Base-by-base conservation (phyloP, 2,888 invertebrate species). In the Machimus atricapillus region DNA sequence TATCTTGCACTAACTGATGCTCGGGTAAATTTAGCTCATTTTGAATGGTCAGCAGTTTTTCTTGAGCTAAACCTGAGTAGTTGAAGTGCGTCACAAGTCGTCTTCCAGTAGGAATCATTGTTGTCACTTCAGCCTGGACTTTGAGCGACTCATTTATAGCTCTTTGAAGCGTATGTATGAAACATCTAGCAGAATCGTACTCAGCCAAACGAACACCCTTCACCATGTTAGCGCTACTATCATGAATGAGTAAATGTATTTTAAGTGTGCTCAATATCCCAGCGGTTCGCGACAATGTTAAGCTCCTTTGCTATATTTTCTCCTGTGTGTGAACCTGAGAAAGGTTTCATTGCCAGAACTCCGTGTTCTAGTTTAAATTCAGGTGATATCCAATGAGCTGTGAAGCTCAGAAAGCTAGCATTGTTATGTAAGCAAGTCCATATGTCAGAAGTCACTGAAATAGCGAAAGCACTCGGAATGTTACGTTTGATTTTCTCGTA, bases 41-140 rank as follows among this genome's bases (percentile, higher is more conserved):
- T 87, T 88, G 89, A 87, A 89, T 89, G 6, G 46, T 34, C 37
- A 73, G 56, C 46, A 89, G 82, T 86, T 90, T 89, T 87, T 89
- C 88, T 88, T 90, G 89, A 77, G 89, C 89, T 86, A 87, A 86
- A 56, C 88, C 87, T 66, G 89, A 90, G 86, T 89, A 88, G 83
- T 90, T 89, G 88, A 90, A 90, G 74, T 90, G 90, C 12, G 88
- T 88, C 43, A 89, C 89, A 87, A 46, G 46, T 12, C 46, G 46
- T 46, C 14, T 46, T 12, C 46, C 46, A 12, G 12, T 46, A 12
- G 14, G 0, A 12, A 46, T 8, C 46, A 46, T 31, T 31, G 31
- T 31, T 46, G 12, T 46, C 46, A 46, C 12, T 46, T 46, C 46
- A 8, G 46, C 2, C 46, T 46, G 12, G 2, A 46, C 12, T 12